Percentiles rank a stretch among this genome's conserved stretches.
Evolutionary conservation across 2,113 vertebrate genomes (phyloP).

Genomic region (Oxyruncus cristatus): DNA sequence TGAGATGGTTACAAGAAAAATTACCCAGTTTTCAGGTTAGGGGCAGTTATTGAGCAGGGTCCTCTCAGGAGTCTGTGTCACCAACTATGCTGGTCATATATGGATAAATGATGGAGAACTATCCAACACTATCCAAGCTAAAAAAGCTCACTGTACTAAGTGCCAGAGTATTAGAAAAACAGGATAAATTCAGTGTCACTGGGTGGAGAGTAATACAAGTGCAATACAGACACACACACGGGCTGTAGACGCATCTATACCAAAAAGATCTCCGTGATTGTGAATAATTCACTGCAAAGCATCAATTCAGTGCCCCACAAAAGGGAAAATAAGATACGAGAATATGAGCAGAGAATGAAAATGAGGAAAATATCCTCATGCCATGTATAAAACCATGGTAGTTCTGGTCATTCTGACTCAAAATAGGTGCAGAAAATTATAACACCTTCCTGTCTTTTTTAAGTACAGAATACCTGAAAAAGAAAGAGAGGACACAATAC

Average conservation of each 20-base stretch:
- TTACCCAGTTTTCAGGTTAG: neutral
- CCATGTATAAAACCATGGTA: neutral
- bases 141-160: neutral
- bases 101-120: neutral
- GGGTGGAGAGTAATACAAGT: neutral
- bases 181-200: neutral
- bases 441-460: neutral
- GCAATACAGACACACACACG: neutral
- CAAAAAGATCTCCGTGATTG: neutral
- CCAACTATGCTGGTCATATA: neutral
- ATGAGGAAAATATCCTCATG: neutral
- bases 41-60: neutral
- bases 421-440: slow-evolving; percentile 4
- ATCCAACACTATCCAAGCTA: neutral
- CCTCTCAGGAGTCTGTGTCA: neutral
- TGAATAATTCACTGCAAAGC: slow-evolving; percentile 5
- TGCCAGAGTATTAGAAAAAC: neutral
- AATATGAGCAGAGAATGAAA: neutral
- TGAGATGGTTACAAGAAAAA: neutral
- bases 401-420: slow-evolving; percentile 12
- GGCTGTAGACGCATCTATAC: neutral
- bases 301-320: neutral
- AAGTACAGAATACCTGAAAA: neutral
- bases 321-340: slow-evolving; percentile 14
- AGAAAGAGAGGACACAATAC: neutral